phyloP scores from a whole-genome alignment of 1,140 invertebrate genomes.

The Spodoptera litura region DNA sequence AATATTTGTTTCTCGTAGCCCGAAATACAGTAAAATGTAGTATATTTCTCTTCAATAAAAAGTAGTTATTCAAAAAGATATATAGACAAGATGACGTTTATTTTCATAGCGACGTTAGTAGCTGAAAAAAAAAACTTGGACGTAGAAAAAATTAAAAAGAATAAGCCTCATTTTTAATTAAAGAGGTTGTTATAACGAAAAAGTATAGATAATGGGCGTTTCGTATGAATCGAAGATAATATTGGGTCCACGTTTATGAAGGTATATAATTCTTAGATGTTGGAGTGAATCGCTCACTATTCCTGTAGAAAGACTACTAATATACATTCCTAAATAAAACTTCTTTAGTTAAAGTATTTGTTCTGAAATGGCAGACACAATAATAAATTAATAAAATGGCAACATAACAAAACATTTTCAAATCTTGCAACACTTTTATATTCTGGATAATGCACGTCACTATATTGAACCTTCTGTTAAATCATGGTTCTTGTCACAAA shows the following conservation, averaged over 20 bases:
- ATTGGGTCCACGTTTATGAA: conserved; percentile 44
- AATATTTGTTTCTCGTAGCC: conserved; percentile 24
- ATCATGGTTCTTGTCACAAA: too few species aligned
- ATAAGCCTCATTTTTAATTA: conserved; percentile 35
- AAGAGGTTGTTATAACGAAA: conserved; percentile 32
- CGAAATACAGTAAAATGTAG: conserved; percentile 14
- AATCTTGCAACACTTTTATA: conserved; percentile 1
- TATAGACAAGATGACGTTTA: conserved; percentile 5
- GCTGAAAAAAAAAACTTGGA: too few species aligned
- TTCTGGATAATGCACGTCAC: too few species aligned
- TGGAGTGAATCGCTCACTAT: conserved; percentile 28
- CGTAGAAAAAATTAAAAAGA: conserved; percentile 25
- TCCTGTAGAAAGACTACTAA: not conserved
- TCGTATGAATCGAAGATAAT: conserved; percentile 43
- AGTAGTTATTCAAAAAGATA: conserved; percentile 5
- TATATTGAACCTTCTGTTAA: too few species aligned
- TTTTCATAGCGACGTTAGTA: conserved; percentile 24
- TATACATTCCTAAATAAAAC: not conserved
- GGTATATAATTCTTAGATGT: conserved; percentile 23
- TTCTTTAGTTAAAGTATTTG: not conserved
- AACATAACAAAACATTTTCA: not conserved
- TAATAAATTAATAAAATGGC: not conserved
- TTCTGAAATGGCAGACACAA: not conserved
- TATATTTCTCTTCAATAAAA: conserved; percentile 24
- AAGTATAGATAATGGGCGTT: not conserved